A percentile compares a stretch with the other conserved stretches of the same genome.
Conservation (phyloP, 2,113 vertebrate species). For the Malaclemys terrapin region DNA sequence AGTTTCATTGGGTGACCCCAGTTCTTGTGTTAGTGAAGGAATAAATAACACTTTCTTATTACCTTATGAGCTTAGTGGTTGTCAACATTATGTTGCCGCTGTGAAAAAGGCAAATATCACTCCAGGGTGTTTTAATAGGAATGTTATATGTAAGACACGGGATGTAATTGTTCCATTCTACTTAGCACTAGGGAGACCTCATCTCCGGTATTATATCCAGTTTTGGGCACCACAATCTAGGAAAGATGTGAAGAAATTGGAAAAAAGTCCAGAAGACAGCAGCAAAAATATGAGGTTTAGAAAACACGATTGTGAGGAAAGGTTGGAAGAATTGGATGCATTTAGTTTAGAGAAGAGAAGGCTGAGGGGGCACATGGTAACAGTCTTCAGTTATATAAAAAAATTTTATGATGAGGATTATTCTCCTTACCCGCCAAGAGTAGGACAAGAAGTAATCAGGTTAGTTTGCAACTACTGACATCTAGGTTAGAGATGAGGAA, state of each 20-base stretch:
- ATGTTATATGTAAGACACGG: background rate
- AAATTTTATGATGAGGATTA: background rate
- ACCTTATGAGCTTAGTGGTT: background rate
- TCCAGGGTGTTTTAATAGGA: background rate
- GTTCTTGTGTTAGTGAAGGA: too few species aligned
- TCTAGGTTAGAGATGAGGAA: background rate
- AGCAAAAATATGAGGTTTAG: background rate
- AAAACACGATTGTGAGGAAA: background rate
- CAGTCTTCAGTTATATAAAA: background rate
- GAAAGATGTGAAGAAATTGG: background rate
- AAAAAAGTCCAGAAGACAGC: background rate
- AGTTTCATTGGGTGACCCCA: too few species aligned
- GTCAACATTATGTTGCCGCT: background rate
- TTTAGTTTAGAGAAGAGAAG: background rate
- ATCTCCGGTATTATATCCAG: background rate
- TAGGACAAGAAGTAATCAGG: background rate
- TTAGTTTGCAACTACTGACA: background rate
- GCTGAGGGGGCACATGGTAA: background rate
- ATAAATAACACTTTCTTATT: too few species aligned
- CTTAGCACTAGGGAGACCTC: background rate
- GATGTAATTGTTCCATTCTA: background rate
- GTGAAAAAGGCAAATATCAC: background rate
- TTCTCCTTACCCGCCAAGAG: background rate
- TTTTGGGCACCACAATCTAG: background rate
- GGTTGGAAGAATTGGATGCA: background rate